phyloP scores from a whole-genome alignment of 2,888 invertebrate species.

The Phlogophora meticulosa region DNA sequence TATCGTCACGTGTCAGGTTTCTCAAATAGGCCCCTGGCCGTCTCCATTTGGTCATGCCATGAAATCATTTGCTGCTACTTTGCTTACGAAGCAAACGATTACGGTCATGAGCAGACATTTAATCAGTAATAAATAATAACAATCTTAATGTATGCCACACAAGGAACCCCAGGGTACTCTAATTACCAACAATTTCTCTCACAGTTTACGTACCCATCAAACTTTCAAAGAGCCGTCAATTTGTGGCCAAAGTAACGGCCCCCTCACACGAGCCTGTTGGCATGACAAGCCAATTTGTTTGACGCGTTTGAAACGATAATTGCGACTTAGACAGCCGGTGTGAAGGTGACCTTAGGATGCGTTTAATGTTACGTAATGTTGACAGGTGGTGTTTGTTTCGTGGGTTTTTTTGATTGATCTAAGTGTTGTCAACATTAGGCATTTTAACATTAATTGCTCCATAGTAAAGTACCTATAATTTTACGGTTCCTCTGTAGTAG shows the following conservation, averaged over 20 bases:
- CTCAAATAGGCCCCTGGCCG: too few relatives aligned
- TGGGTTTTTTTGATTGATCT: constrained; percentile 41
- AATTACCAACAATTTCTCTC: constrained; percentile 47
- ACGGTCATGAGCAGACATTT: background rate
- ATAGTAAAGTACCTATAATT: background rate
- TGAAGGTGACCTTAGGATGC: constrained; percentile 65
- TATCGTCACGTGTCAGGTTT: too few relatives aligned
- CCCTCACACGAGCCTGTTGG: constrained; percentile 73
- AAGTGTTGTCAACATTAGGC: constrained; percentile 34
- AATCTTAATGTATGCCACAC: constrained; percentile 4
- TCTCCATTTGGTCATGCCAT: background rate
- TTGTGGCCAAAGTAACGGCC: constrained; percentile 56
- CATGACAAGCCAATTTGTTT: constrained; percentile 87
- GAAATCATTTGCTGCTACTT: background rate
- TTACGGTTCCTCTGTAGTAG: background rate
- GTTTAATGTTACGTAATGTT: constrained; percentile 60
- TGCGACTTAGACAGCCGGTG: constrained; percentile 61
- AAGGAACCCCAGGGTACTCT: constrained; percentile 24
- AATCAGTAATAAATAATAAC: background rate
- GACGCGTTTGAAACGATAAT: constrained; percentile 76
- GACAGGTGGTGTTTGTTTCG: constrained; percentile 55
- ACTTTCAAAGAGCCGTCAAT: constrained; percentile 56
- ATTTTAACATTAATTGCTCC: constrained; percentile 22
- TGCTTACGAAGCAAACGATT: background rate
- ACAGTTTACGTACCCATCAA: constrained; percentile 51